Evolutionary conservation across 2,888 invertebrate genomes (phyloP), one percentile per base, ranked within the genome.

Genomic region (Erannis defoliaria): DNA sequence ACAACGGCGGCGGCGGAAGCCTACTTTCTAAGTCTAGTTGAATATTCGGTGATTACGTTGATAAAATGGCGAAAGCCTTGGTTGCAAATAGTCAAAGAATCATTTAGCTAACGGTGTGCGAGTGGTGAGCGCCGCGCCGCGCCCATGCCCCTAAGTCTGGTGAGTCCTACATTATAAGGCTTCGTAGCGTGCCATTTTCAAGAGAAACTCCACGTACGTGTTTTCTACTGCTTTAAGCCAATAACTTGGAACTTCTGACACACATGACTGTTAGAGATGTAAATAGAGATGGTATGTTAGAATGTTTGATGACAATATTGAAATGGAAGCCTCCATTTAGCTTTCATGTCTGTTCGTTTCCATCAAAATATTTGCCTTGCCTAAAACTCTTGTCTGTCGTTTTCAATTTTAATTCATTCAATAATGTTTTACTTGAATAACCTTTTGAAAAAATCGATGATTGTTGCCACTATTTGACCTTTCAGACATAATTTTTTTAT

Each of bases 111-210:
- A 83, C 82, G 85, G 84, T 88, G 85, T 87, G 87, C 85, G 86
- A 75, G 77, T 74, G 70, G 82, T 81, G 82, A 83, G 81, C 81
- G 81, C 76, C 82, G 90, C 89, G 90, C 90, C 90, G 92, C 92
- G 92, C 92, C 92, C 91, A 93, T 93, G 92, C 86, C 81, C 88
- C 82, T 84, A 84, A 85, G 85, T 84, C 86, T 86, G 92, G 92
- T 92, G 85, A 93, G 92, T 93, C 84, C 77, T 93, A 91, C 81
- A 78, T 88, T 87, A 78, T 93, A 92, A 90, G 92, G 90, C 85
- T 91, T 92, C 90, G 77, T 80, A 81, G 73, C 85, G 85, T 86
- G 86, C 85, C 85, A 84, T 86, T 86, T 86, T 84, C 79, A 78
- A 78, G 80, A 84, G 75, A 81, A 83, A 72, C 77, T 75, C 70